Evolutionary conservation across 2,888 invertebrate genomes (phyloP), one percentile per base, ranked within the genome.

Genomic region (Drosophila crucigera): DNA sequence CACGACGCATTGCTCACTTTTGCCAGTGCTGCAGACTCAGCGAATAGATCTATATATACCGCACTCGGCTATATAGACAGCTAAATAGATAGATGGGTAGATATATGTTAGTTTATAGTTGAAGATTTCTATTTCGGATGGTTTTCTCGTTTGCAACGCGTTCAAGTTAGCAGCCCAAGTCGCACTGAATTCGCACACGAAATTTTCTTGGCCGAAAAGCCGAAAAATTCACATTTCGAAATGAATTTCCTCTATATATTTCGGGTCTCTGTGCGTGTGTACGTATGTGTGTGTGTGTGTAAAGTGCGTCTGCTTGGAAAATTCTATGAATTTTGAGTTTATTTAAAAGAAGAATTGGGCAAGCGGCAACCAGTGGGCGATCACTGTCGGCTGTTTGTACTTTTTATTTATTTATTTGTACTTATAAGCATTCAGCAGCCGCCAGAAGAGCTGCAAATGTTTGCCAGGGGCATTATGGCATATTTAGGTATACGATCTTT

Each of bases 81-180:
- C 55, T 69, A 78, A 64, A 73, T 84, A 73, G 65, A 72, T 66
- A 68, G 64, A 74, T 68, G 30, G 54, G 62, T 53, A 49, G 35
- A 68, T 59, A 54, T 37, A 67, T 90, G 86, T 84, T 89, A 89
- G 90, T 89, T 84, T 84, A 68, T 83, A 90, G 84, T 87, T 82
- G 73, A 87, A 89, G 75, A 83, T 74, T 89, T 75, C 76, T 82
- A 70, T 73, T 88, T 90, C 89, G 91, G 76, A 81, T 88, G 76
- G 78, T 91, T 84, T 89, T 91, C 89, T 88, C 86, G 90, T 90
- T 90, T 88, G 92, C 93, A 92, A 92, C 93, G 92, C 93, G 93
- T 93, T 92, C 93, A 91, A 93, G 92, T 92, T 91, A 92, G 93
- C 91, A 93, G 93, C 92, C 93, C 93, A 93, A 93, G 92, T 93